These are phyloP conservation scores for Phytoseiulus persimilis DNA, from an alignment of 2,888 invertebrate genomes.

Conservation along the genomic window DNA sequence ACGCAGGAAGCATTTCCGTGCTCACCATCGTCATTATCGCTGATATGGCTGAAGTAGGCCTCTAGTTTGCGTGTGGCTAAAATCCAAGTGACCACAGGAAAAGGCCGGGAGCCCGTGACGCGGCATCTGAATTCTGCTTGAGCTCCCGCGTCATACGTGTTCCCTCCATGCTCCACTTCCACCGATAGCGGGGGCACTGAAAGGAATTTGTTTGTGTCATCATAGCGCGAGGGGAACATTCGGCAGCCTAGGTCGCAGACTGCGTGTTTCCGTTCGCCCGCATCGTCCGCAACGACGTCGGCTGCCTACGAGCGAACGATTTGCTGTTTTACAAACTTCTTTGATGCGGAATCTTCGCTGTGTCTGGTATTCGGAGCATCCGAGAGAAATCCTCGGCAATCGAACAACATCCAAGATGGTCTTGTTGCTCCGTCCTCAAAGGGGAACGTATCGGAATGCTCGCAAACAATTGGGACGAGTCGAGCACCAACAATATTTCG, in stretches of 20 bases:
- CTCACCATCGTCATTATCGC: conserved; percentile 35
- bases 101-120: conserved; percentile 15
- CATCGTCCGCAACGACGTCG: neutral
- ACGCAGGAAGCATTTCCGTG: neutral
- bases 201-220: conserved; percentile 11
- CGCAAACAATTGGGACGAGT: neutral
- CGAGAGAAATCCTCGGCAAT: neutral
- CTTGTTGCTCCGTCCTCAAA: neutral
- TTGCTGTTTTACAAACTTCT: neutral
- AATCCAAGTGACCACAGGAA: conserved; percentile 38
- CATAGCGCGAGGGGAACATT: neutral
- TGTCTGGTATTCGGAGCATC: neutral
- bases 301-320: neutral
- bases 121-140: conserved; percentile 32
- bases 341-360: neutral
- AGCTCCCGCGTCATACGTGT: conserved; percentile 24
- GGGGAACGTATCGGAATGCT: neutral
- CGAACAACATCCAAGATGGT: neutral
- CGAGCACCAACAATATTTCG: neutral
- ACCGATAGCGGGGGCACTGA: conserved; percentile 29
- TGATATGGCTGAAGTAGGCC: conserved; percentile 31
- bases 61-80: conserved; percentile 27
- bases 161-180: conserved; percentile 27
- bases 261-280: neutral
- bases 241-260: neutral